Conservation (phyloP, 2,888 invertebrate genomes). For the Drosophila meridiana region DNA sequence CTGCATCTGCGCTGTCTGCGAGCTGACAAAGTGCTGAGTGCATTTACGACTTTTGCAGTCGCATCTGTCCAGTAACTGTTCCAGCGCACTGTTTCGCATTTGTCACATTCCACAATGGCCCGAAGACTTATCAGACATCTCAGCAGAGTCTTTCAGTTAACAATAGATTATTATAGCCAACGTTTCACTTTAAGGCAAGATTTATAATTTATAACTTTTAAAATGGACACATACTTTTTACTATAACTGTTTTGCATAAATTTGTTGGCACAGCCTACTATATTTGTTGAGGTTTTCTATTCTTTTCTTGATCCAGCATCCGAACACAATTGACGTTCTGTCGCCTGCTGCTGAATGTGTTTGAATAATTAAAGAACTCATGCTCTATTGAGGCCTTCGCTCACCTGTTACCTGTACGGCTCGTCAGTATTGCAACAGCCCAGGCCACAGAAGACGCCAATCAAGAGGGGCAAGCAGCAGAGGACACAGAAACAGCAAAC, state of each 20-base stretch:
- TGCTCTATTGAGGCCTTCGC: neutral
- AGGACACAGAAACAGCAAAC: neutral
- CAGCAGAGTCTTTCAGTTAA: neutral
- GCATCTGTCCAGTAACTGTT: slow-evolving; percentile 20
- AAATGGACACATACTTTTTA: neutral
- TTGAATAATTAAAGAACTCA: neutral
- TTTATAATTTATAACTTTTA: neutral
- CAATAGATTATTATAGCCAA: neutral
- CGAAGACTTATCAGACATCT: neutral
- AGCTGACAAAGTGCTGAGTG: slow-evolving; percentile 81
- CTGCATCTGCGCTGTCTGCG: slow-evolving; percentile 75
- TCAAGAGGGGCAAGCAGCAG: slow-evolving; percentile 23
- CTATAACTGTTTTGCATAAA: neutral
- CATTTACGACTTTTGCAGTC: slow-evolving; percentile 64
- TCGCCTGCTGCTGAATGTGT: neutral
- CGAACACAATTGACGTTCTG: no score
- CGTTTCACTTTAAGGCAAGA: neutral
- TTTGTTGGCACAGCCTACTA: neutral
- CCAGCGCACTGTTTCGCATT: neutral
- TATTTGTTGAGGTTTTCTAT: neutral
- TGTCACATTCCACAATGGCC: slow-evolving; percentile 1
- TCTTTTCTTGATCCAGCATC: neutral
- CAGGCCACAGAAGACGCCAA: slow-evolving; percentile 31
- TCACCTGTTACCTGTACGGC: neutral
- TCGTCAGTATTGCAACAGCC: slow-evolving; percentile 9